Base-by-base conservation (phyloP, 1,140 invertebrate genomes). In the Philopotamus ludificatus region DNA sequence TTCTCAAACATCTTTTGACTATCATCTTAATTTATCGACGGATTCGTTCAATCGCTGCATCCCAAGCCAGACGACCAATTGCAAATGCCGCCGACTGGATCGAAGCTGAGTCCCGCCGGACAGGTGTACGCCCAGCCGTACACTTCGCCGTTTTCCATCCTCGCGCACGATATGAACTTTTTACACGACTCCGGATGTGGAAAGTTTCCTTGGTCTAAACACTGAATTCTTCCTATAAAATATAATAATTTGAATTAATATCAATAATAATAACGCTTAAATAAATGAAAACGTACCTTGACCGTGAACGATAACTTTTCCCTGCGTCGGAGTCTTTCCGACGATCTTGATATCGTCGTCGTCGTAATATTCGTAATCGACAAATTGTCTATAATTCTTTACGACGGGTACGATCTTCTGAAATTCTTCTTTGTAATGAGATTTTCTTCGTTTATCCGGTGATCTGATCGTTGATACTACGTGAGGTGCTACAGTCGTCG, bases 41-140 rank as follows among this genome's bases (percentile, higher is more conserved):
- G n/a, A 12, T 34, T 12, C 28, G 28, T 34, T 26, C 77, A 81
- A 60, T 86, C 86, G 65, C 84, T 84, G 71, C 90, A 92, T 8
- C 88, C 88, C 25, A 90, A 77, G 2, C 87, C 89, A 2, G 87
- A 85, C 0, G 89, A 88, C 91, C 91, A 94, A 74, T 94, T 94
- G 73, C 93, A 95, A 67, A 94, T 94, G 18, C 91, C 91, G 15
- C 92, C 92, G 2, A 93, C 86, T 0, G 91, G 91, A 76, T 94
- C 92, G 74, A 92, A 95, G 59, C 89, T 89, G 0, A 94, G 77
- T 21, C 87, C 88, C 60, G 87, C 86, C 0, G 92, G 92, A 74
- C 92, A 95, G 0, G 90, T 90, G 75, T 94, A 94, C 66, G 92
- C 91, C 85, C 90, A 94, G 1, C 90, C 91, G 0, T 91, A 76